Conservation (phyloP, 2,113 vertebrate genomes). For the Pterocles gutturalis region DNA sequence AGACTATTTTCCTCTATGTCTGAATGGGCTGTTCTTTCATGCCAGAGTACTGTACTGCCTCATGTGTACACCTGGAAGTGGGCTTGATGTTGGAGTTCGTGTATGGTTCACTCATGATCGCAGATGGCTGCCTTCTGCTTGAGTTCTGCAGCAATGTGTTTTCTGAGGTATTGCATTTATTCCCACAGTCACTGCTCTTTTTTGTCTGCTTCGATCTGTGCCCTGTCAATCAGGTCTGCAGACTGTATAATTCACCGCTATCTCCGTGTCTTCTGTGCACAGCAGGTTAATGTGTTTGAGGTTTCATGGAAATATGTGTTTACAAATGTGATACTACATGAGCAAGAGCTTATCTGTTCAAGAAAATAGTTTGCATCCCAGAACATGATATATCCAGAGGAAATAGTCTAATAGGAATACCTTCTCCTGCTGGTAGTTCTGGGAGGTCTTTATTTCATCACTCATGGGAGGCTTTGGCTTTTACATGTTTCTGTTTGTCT, state of each 20-base stretch:
- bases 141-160: background rate
- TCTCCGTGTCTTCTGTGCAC: background rate
- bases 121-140: background rate
- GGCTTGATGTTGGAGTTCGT: background rate
- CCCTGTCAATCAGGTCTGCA: background rate
- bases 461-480: background rate
- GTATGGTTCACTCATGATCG: background rate
- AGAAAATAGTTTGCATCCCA: background rate
- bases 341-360: background rate
- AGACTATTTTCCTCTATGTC: background rate
- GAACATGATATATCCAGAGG: background rate
- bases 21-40: background rate
- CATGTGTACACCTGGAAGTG: background rate
- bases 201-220: background rate
- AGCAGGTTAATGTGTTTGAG: background rate
- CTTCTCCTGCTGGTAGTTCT: background rate
- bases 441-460: conserved; percentile 29
- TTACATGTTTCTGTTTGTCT: background rate
- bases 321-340: background rate
- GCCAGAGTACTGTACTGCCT: background rate
- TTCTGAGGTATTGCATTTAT: background rate
- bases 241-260: background rate
- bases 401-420: background rate
- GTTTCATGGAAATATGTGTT: background rate
- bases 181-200: background rate